A percentile compares a stretch with the other conserved stretches of the same genome.
Conservation (phyloP, 2,888 invertebrate genomes). For the Conistra vaccinii region DNA sequence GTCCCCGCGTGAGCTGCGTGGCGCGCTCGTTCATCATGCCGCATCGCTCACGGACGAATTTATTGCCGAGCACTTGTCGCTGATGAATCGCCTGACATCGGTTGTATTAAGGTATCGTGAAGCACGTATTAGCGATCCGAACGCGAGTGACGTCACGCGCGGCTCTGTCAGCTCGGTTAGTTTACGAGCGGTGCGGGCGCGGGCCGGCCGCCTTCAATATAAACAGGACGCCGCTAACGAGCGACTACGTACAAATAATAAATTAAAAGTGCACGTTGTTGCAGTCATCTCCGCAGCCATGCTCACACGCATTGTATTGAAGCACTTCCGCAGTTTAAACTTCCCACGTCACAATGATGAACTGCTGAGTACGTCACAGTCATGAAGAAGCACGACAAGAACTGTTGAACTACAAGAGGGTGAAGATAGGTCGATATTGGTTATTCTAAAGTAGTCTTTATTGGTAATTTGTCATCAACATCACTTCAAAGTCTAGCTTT, state of each 20-base stretch:
- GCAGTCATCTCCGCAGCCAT: neutral
- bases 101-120: conserved; percentile 14
- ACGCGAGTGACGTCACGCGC: conserved; percentile 33
- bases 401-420: neutral
- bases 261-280: conserved; percentile 38
- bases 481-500: conserved; percentile 6
- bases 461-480: neutral
- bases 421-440: neutral
- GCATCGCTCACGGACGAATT: conserved; percentile 27
- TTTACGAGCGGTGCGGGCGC: conserved; percentile 34
- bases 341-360: conserved; percentile 19
- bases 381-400: too few species aligned
- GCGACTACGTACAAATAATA: conserved; percentile 20
- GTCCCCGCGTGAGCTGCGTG: neutral
- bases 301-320: conserved; percentile 21
- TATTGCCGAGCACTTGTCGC: conserved; percentile 15
- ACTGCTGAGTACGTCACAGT: conserved; percentile 28
- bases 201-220: conserved; percentile 13
- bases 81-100: conserved; percentile 27
- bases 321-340: conserved; percentile 36
- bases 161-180: neutral
- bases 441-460: neutral
- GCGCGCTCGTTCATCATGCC: conserved; percentile 4
- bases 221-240: conserved; percentile 58
- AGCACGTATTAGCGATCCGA: neutral